Evolutionary conservation across 1,140 invertebrate species (phyloP).

Genomic region (Zaprionus tsacasi): DNA sequence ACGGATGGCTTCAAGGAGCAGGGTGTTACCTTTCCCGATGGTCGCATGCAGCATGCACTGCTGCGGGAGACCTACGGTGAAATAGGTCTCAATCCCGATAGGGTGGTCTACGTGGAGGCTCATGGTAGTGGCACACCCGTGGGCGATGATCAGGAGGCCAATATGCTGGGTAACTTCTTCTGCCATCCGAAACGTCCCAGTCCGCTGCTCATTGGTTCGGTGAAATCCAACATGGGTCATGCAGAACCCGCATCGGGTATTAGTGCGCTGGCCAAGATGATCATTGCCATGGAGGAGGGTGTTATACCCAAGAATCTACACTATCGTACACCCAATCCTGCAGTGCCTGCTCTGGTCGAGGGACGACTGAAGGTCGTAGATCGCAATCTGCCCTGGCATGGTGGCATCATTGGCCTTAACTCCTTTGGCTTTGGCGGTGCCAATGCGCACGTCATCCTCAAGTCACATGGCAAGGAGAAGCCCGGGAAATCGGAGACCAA

Average conservation of each 20-base stretch:
- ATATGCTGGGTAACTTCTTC: slow-evolving; percentile 95
- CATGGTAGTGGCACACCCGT: slow-evolving; percentile 98
- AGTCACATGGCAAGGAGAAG: slow-evolving; percentile 89
- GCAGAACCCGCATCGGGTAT: slow-evolving; percentile 97
- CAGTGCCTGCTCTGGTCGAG: slow-evolving; percentile 94
- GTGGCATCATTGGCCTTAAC: slow-evolving; percentile 94
- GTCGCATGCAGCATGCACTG: slow-evolving; percentile 92
- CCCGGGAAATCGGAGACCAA: slow-evolving; percentile 76
- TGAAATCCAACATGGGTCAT: slow-evolving; percentile 99
- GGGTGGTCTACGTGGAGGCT: slow-evolving; percentile 95
- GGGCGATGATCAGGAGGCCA: slow-evolving; percentile 98
- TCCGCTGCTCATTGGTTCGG: slow-evolving; percentile 96
- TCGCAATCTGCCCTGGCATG: slow-evolving; percentile 91
- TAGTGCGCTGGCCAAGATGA: slow-evolving; percentile 94
- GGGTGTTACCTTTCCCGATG: slow-evolving; percentile 96
- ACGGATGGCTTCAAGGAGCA: slow-evolving; percentile 95
- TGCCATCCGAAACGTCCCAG: slow-evolving; percentile 90
- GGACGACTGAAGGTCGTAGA: slow-evolving; percentile 94
- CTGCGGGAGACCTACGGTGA: slow-evolving; percentile 94
- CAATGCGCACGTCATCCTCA: slow-evolving; percentile 96
- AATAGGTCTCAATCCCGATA: slow-evolving; percentile 90
- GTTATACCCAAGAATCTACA: slow-evolving; percentile 96
- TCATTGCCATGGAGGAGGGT: slow-evolving; percentile 95
- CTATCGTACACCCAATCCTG: slow-evolving; percentile 92
- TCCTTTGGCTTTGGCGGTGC: slow-evolving; percentile 99